A percentile compares a stretch with the other conserved stretches of the same genome.
phyloP scores from a whole-genome alignment of 2,113 vertebrate species.

The Sylvilagus bachmani region DNA sequence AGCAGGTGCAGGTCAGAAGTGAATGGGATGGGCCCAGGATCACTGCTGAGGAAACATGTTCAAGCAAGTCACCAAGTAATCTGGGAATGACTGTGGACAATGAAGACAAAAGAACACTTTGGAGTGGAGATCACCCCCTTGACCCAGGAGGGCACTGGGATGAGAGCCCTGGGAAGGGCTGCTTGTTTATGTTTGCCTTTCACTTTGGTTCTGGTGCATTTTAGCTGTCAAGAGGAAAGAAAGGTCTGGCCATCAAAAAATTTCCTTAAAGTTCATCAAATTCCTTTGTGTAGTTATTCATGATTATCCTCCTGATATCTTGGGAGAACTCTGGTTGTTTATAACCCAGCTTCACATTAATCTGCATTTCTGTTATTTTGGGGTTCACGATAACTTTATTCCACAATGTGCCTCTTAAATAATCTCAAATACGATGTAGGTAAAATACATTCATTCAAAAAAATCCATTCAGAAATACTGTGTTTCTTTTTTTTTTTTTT shows the following conservation, averaged over 20 bases:
- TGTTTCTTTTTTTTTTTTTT: no score
- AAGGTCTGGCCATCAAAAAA: not conserved
- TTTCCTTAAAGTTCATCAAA: not conserved
- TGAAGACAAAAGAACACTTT: constrained; percentile 67
- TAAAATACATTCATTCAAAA: not conserved
- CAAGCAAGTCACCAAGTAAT: not conserved
- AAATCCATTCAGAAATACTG: not conserved
- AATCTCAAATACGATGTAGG: not conserved
- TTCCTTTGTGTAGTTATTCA: not conserved
- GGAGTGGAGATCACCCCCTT: constrained; percentile 61
- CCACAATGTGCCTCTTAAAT: not conserved
- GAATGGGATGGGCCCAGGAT: not conserved
- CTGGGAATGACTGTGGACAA: constrained; percentile 18
- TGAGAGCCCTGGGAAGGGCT: not conserved
- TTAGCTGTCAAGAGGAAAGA: not conserved
- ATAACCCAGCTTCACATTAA: not conserved
- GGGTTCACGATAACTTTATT: not conserved
- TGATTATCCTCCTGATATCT: not conserved
- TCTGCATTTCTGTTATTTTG: not conserved
- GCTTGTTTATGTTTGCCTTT: not conserved
- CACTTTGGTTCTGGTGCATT: not conserved
- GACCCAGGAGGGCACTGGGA: constrained; percentile 5
- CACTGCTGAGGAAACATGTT: constrained; percentile 52
- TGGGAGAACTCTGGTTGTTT: not conserved
- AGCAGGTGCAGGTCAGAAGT: constrained; percentile 76